Conservation (phyloP, 30 jellyfish, hydroid and myxozoan species). For the Phacellophora camtschatica region DNA sequence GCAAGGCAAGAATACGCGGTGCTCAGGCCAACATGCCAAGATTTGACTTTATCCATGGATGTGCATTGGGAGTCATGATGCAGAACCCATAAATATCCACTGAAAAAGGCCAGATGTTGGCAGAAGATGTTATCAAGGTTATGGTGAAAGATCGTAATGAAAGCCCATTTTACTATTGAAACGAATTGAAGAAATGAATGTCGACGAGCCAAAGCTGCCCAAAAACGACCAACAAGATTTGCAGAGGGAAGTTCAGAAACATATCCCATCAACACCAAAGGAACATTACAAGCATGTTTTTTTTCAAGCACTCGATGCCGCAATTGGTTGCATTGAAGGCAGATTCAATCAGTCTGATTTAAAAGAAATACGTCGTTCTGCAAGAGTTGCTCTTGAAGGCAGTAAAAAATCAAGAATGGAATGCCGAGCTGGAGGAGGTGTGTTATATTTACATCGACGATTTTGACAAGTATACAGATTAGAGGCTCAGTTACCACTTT, state of each 20-base stretch:
- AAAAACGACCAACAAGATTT: conserved; percentile 35
- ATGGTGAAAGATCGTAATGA: conserved; percentile 17
- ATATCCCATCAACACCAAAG: conserved; percentile 58
- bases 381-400: conserved; percentile 11
- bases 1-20: conserved; percentile 36
- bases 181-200: conserved; percentile 52
- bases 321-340: conserved; percentile 16
- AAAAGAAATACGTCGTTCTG: conserved; percentile 34
- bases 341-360: conserved; percentile 41
- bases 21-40: conserved; percentile 38
- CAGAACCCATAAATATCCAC: too few relatives aligned
- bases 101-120: too few relatives aligned
- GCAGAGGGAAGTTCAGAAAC: conserved; percentile 51
- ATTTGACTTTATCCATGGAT: conserved; percentile 25
- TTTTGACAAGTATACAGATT: conserved; percentile 11
- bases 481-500: conserved; percentile 32
- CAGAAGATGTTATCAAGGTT: too few relatives aligned
- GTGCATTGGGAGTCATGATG: conserved; percentile 13
- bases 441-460: conserved; percentile 44
- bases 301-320: conserved; percentile 31
- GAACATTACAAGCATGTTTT: conserved; percentile 32
- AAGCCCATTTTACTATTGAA: conserved; percentile 17
- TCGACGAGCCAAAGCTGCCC: conserved; percentile 71
- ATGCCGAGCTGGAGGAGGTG: conserved; percentile 3
- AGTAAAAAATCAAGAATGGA: conserved; percentile 23